A percentile compares a stretch with the other conserved stretches of the same genome.
Evolutionary conservation across 2,113 vertebrate genomes (phyloP).

Genomic region (Alaudala cheleensis): DNA sequence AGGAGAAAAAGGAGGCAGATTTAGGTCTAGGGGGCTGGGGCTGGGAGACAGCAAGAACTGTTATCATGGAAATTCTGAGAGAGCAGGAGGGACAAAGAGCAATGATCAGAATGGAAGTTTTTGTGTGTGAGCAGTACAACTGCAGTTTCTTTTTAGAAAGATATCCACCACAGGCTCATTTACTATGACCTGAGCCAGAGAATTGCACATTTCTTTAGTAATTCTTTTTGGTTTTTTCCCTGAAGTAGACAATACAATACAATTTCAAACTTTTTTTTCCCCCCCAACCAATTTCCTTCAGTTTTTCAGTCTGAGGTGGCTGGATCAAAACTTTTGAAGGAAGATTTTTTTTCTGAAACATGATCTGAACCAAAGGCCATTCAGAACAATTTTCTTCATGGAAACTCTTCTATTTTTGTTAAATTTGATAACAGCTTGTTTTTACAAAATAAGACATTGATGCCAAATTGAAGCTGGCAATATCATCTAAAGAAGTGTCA

Average conservation of each 20-base stretch:
- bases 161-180: neutral
- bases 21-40: neutral
- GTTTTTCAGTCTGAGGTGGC: neutral
- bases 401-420: slow-evolving; percentile 31
- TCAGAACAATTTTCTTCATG: neutral
- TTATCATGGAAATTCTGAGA: neutral
- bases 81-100: neutral
- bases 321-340: neutral
- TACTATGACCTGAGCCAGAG: neutral
- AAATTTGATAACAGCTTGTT: slow-evolving; percentile 53
- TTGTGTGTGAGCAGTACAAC: neutral
- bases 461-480: slow-evolving; percentile 54
- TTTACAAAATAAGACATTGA: neutral
- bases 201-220: neutral
- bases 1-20: neutral
- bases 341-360: neutral
- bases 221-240: neutral
- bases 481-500: slow-evolving; percentile 53
- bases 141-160: neutral
- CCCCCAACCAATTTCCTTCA: neutral
- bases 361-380: neutral
- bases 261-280: neutral
- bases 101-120: neutral
- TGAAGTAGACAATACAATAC: neutral
- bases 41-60: neutral